Percentiles rank a stretch among this genome's conserved stretches.
These are phyloP conservation scores for Podilymbus podiceps DNA, from an alignment of 2,113 vertebrate species.

Conservation along the genomic window DNA sequence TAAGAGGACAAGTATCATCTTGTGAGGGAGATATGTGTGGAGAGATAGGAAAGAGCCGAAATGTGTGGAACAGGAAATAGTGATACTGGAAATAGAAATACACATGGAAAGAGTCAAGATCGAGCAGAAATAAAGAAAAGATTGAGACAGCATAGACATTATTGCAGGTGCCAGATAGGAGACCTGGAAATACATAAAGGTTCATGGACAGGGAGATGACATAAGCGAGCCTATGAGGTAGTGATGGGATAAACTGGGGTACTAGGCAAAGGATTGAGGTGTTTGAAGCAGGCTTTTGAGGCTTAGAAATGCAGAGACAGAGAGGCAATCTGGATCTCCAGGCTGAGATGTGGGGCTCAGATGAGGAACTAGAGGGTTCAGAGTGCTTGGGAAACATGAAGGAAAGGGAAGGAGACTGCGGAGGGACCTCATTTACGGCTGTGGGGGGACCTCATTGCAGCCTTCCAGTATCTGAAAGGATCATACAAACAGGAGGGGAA, in stretches of 20 bases:
- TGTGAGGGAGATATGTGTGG: background rate
- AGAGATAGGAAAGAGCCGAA: background rate
- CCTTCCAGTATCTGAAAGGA: too few relatives aligned
- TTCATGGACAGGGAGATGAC: background rate
- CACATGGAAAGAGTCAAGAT: background rate
- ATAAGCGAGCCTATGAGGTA: background rate
- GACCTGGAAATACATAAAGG: background rate
- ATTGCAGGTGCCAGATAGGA: background rate
- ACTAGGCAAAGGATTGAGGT: background rate
- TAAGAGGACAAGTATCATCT: background rate
- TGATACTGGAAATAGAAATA: background rate
- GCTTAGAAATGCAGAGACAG: background rate
- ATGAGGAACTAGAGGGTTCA: background rate
- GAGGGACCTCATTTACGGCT: too few relatives aligned
- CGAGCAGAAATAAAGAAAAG: background rate
- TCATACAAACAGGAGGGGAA: too few relatives aligned
- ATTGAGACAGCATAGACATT: background rate
- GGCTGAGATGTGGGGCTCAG: background rate
- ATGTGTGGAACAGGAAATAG: background rate
- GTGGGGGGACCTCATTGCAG: too few relatives aligned
- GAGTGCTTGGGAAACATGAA: background rate
- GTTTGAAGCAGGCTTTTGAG: background rate
- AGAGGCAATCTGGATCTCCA: background rate
- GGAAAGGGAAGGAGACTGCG: background rate
- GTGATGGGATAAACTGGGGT: background rate